Base-by-base conservation (phyloP, 2,888 invertebrate genomes). In the Ophion ellenae region DNA sequence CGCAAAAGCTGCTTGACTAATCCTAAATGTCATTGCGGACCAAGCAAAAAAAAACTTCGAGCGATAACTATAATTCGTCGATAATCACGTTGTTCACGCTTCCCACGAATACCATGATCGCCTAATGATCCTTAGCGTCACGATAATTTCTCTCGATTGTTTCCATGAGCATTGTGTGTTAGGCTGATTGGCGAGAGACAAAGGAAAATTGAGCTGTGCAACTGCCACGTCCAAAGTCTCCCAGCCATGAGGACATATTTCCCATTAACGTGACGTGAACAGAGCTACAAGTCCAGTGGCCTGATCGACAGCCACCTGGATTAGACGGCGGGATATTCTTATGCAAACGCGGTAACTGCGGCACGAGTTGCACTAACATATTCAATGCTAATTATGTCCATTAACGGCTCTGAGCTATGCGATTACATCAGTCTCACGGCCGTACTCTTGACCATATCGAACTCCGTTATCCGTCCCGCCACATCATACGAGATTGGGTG, bases 361-460 rank as follows among this genome's bases (percentile, higher is more conserved):
- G 70, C 80, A 76, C 80, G 64, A 82, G 86, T 79, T 82, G 86
- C 89, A 89, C 88, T 90, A 45, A 90, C 88, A 86, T 88, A 88
- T 90, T 89, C 88, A 87, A 89, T 89, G 89, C 89, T 90, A 88
- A 90, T 90, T 89, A 90, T 90, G 89, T 87, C 90, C 89, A 91
- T 91, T 89, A 85, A 87, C 86, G 90, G 89, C 70, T 66, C 59
- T 79, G 85, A 80, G 86, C 82, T 83, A 86, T 81, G 87, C 85
- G 88, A 89, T 90, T 89, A 85, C 89, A 87, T 90, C 89, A 90
- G 70, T 69, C 85, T 83, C 87, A 85, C 73, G 87, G 87, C 83
- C 89, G 82, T 86, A 86, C 84, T 85, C 85, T 81, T 86, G 85
- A 86, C 89, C 89, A 89, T 88, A 89, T 88, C 85, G 81, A 85